Evolutionary conservation across 1,140 invertebrate species (phyloP), one percentile per base, ranked within the genome.

Genomic region (Agrilus planipennis): DNA sequence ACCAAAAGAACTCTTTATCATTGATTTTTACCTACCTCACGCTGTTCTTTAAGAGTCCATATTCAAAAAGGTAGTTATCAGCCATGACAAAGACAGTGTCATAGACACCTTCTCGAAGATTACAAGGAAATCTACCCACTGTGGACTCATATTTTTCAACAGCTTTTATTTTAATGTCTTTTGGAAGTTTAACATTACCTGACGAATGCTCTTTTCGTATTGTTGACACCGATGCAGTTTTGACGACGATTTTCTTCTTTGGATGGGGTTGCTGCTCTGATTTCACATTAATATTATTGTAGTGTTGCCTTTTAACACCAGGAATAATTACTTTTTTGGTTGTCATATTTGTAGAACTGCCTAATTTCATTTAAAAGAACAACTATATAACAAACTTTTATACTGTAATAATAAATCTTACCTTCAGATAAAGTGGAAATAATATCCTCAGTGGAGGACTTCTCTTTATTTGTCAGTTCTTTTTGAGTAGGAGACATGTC

Each of bases 21-120:
- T 32, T 32, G 15, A 7, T 16, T 15, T 36, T 34, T 21, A 22
- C 23, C 48, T 47, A 55, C 53, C 53, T 53, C 15, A 42, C 28
- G 44, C 39, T 38, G 14, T 43, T 43, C 44, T 55, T 57, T 9
- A 39, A 30, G 9, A 57, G 40, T 14, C 55, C 22, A 20, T 46
- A 45, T 19, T 51, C 50, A 39, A 54, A 57, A 15, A 57, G 21
- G 45, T 54, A 57, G 16, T 39, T 41, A 41, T 45, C 52, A 20
- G 49, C 45, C 18, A 50, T 25, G 12, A 37, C 44, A 44, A 44
- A 50, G 48, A 29, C n/a, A 12, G 35, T 54, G 7, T 50, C 35
- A 31, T 45, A 46, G n/a, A 47, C 15, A 23, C 47, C 52, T 9
- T 39, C 29, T 15, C 41, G 38, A 4, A 30, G 10, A 25, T 30